These are phyloP conservation scores for Gymnorhina tibicen DNA, from an alignment of 2,113 vertebrate species.

Conservation along the genomic window DNA sequence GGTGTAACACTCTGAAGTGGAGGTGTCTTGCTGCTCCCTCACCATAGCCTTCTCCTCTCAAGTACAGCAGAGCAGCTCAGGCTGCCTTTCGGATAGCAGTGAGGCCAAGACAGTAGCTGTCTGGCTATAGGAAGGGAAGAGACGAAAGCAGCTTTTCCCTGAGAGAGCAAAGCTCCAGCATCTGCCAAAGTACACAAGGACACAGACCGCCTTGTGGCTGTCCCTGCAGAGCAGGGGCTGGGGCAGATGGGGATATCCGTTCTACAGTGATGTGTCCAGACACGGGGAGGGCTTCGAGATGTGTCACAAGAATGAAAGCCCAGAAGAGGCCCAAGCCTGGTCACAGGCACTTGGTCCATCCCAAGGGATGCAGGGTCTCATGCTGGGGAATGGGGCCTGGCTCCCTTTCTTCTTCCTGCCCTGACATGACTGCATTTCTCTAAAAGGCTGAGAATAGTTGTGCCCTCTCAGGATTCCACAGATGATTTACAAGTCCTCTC, in stretches of 20 bases:
- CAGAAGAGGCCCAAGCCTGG: neutral
- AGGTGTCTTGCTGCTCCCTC: neutral
- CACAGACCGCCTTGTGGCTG: neutral
- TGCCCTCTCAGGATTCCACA: neutral
- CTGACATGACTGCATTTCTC: accelerated
- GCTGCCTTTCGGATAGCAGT: neutral
- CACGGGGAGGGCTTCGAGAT: accelerated
- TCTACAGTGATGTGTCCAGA: neutral
- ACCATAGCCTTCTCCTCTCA: neutral
- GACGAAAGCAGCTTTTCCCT: neutral
- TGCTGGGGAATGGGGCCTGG: accelerated
- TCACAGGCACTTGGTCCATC: accelerated
- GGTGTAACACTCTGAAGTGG: neutral
- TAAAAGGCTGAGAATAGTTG: neutral
- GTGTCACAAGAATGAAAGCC: neutral
- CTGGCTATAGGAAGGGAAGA: neutral
- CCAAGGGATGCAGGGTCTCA: neutral
- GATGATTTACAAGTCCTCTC: neutral
- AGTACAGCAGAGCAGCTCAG: neutral
- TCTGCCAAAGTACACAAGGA: conserved; percentile 37
- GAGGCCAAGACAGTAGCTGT: conserved; percentile 13
- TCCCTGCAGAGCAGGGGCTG: neutral
- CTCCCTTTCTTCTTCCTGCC: neutral
- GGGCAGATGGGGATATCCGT: neutral
- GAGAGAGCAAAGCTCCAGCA: neutral